These are phyloP conservation scores for Iphiclides podalirius DNA, from an alignment of 2,888 invertebrate genomes.

Conservation along the genomic window DNA sequence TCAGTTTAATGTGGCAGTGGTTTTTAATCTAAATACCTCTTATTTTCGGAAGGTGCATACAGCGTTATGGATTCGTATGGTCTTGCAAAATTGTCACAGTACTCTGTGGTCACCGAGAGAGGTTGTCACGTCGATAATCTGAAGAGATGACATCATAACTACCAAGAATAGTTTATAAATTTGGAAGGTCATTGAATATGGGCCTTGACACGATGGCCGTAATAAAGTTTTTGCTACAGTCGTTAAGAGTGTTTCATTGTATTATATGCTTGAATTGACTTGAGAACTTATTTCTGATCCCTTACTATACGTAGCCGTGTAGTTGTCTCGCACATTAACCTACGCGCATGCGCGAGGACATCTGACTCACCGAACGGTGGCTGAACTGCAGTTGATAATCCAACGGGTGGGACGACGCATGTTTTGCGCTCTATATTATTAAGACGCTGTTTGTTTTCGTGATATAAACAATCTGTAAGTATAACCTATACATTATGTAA, in stretches of 20 bases:
- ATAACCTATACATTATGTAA: too few relatives aligned
- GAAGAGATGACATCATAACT: slow-evolving; percentile 16
- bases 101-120: slow-evolving; percentile 1
- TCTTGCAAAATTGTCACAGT: too few relatives aligned
- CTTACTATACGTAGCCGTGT: slow-evolving; percentile 11
- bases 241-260: not conserved
- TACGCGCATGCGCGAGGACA: slow-evolving; percentile 41
- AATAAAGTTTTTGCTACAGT: not conserved
- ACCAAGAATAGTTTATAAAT: slow-evolving; percentile 7
- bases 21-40: too few relatives aligned
- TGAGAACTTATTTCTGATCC: slow-evolving; percentile 8
- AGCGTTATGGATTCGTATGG: too few relatives aligned
- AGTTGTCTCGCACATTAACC: slow-evolving; percentile 22
- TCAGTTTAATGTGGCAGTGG: too few relatives aligned
- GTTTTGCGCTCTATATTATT: slow-evolving; percentile 29
- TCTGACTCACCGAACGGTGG: slow-evolving; percentile 37
- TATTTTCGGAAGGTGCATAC: too few relatives aligned
- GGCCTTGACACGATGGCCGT: slow-evolving; percentile 15
- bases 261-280: not conserved
- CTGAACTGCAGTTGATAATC: slow-evolving; percentile 30
- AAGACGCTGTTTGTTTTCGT: slow-evolving; percentile 10
- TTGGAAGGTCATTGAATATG: slow-evolving; percentile 1
- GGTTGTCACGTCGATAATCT: slow-evolving; percentile 3
- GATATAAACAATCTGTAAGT: slow-evolving; percentile 27
- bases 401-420: slow-evolving; percentile 40